Conservation (phyloP, 2,113 vertebrate species). For the Colinus virginianus region DNA sequence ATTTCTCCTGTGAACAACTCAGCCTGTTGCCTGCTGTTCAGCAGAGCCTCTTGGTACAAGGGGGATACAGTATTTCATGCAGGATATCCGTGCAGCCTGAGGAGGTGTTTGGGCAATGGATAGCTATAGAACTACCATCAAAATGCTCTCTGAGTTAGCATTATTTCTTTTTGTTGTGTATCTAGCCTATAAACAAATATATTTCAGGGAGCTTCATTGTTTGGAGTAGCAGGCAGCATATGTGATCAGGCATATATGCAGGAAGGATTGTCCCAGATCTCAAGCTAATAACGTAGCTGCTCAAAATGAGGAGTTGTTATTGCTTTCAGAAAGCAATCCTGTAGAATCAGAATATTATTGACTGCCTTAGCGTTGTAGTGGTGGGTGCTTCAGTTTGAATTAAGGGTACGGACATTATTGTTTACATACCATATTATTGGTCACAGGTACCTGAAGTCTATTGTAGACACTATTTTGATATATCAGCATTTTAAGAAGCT, state of each 20-base stretch:
- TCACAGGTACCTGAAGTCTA: slow-evolving; percentile 92
- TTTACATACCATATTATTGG: not conserved
- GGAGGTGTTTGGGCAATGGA: not conserved
- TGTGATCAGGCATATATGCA: not conserved
- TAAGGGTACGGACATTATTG: not conserved
- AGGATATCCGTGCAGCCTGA: not conserved
- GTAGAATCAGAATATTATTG: not conserved
- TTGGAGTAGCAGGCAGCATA: not conserved
- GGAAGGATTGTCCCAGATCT: not conserved
- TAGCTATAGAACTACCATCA: not conserved
- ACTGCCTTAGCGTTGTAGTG: not conserved
- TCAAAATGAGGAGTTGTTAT: not conserved
- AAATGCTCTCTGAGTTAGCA: not conserved
- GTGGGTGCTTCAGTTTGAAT: not conserved
- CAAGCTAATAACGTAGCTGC: not conserved
- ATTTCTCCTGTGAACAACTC: not conserved
- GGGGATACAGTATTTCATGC: not conserved
- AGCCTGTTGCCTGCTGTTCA: not conserved
- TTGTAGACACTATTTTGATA: slow-evolving; percentile 96
- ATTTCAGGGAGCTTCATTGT: not conserved
- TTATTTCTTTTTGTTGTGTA: not conserved
- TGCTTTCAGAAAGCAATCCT: not conserved
- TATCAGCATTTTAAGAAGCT: slow-evolving; percentile 95
- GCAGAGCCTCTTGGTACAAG: not conserved
- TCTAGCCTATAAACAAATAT: not conserved